These are phyloP conservation scores for Nebria brevicollis DNA, from an alignment of 2,888 invertebrate species.

Conservation along the genomic window DNA sequence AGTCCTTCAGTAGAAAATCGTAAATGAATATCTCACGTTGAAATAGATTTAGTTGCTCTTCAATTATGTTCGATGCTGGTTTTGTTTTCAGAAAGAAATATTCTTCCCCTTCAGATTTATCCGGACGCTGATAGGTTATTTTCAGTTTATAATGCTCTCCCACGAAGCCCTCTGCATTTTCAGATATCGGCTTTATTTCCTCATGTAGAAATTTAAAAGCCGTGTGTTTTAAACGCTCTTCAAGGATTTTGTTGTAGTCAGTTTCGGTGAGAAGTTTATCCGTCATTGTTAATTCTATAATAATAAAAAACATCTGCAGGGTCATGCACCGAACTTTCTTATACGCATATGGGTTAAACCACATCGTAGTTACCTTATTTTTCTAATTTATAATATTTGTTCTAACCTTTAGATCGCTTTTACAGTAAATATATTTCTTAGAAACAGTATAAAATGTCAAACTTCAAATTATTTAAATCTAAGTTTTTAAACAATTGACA, in stretches of 20 bases:
- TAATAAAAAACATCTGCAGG: too few relatives aligned
- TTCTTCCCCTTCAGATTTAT: neutral
- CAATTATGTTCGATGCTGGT: conserved; percentile 7
- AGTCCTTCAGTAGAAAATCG: conserved; percentile 50
- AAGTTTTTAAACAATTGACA: too few relatives aligned
- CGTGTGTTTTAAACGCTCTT: conserved; percentile 17
- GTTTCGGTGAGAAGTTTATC: conserved; percentile 7
- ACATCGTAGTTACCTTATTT: too few relatives aligned
- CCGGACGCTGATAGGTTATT: conserved; percentile 45
- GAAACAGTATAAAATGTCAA: too few relatives aligned
- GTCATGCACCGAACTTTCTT: too few relatives aligned
- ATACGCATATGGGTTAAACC: too few relatives aligned
- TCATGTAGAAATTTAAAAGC: conserved; percentile 43
- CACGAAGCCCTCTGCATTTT: conserved; percentile 49
- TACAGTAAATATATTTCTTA: too few relatives aligned
- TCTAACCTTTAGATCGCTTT: too few relatives aligned
- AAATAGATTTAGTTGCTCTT: conserved; percentile 50
- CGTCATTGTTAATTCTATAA: too few relatives aligned
- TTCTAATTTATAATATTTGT: too few relatives aligned
- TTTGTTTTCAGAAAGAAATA: conserved; percentile 2
- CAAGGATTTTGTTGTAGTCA: conserved; percentile 27
- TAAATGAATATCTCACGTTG: conserved; percentile 57
- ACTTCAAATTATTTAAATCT: too few relatives aligned
- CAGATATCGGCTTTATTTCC: conserved; percentile 48
- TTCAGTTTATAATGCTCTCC: conserved; percentile 50